Evolutionary conservation across 2,888 invertebrate species (phyloP).

Genomic region (Nesidiocoris tenuis): DNA sequence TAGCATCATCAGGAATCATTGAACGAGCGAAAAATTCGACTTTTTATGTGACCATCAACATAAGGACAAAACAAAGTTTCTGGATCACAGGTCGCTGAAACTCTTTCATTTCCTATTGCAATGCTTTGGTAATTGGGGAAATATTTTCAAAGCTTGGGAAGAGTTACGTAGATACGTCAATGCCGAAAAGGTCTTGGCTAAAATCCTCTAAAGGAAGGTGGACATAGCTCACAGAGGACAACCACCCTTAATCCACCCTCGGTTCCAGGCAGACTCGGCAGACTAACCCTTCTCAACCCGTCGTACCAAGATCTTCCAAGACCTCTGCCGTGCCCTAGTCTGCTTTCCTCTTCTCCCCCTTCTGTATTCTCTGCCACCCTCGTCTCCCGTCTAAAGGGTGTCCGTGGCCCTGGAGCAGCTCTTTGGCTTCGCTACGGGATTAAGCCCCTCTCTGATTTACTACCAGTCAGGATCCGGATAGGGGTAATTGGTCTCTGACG

Average conservation of each 20-base stretch:
- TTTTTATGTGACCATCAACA: no score
- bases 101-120: no score
- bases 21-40: no score
- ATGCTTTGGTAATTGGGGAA: no score
- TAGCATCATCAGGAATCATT: no score
- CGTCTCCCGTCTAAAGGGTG: background rate
- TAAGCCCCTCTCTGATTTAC: slow-evolving; percentile 32
- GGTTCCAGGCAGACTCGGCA: background rate
- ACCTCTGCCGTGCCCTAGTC: slow-evolving; percentile 3
- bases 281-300: background rate
- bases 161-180: background rate
- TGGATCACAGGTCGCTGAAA: no score
- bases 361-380: background rate
- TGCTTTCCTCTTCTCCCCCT: background rate
- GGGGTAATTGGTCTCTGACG: slow-evolving; percentile 37
- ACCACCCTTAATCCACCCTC: slow-evolving; percentile 1
- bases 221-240: slow-evolving; percentile 9
- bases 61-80: no score
- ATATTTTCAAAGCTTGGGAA: no score
- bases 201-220: slow-evolving; percentile 2
- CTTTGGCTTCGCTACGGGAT: slow-evolving; percentile 9
- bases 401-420: background rate
- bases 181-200: background rate
- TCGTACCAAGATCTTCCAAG: background rate
- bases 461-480: slow-evolving; percentile 32